Evolutionary conservation across 1,140 invertebrate species (phyloP).

Genomic region (Lasioglossum albipes): DNA sequence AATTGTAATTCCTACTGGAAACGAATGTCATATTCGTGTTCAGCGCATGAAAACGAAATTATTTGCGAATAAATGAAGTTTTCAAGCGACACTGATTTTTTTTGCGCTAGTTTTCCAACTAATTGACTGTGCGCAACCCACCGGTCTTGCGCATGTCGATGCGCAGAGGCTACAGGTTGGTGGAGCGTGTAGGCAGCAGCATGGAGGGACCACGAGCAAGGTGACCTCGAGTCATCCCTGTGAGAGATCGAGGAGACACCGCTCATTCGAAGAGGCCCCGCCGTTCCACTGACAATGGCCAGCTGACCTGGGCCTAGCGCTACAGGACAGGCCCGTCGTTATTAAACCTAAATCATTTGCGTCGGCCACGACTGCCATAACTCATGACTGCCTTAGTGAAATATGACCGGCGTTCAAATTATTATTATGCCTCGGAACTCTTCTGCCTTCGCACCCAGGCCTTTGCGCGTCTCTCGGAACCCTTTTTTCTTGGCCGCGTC

Average conservation of each 20-base stretch:
- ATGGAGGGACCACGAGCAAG: not conserved
- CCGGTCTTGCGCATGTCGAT: no score
- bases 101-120: no score
- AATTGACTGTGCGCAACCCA: no score
- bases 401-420: slow-evolving; percentile 77
- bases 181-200: no score
- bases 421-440: slow-evolving; percentile 74
- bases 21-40: no score
- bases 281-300: slow-evolving; percentile 68
- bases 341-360: slow-evolving; percentile 79
- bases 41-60: no score
- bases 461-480: not conserved
- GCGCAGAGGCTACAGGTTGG: no score
- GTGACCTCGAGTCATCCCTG: not conserved
- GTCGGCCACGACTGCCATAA: slow-evolving; percentile 74
- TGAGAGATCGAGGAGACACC: slow-evolving; percentile 36
- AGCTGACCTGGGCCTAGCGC: slow-evolving; percentile 69
- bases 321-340: slow-evolving; percentile 65
- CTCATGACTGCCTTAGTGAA: slow-evolving; percentile 73
- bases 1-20: no score
- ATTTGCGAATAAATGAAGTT: no score
- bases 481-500: not conserved
- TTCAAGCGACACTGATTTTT: no score
- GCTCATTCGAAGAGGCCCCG: slow-evolving; percentile 27
- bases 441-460: slow-evolving; percentile 18